phyloP scores from a whole-genome alignment of 2,888 invertebrate genomes.

The Eustalomyia histrio region DNA sequence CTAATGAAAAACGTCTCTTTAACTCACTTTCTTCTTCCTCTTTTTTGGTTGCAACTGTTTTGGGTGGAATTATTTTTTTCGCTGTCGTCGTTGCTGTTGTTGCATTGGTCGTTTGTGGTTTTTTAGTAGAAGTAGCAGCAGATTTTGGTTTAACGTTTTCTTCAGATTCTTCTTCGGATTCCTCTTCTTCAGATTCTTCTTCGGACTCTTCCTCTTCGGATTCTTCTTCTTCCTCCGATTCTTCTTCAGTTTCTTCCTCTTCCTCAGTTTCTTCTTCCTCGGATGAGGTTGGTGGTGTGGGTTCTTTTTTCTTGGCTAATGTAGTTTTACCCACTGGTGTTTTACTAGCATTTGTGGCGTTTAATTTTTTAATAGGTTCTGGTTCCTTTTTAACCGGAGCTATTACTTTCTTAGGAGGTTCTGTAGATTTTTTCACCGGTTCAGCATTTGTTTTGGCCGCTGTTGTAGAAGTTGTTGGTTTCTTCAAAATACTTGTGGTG shows the following conservation, averaged over 20 bases:
- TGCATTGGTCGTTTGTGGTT: conserved; percentile 55
- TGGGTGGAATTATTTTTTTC: conserved; percentile 66
- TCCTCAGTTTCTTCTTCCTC: conserved; percentile 66
- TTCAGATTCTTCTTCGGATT: conserved; percentile 66
- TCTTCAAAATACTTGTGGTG: conserved; percentile 57
- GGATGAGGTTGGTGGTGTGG: conserved; percentile 72
- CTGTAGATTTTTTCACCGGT: conserved; percentile 66
- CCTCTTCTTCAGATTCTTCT: conserved; percentile 68
- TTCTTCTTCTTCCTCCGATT: conserved; percentile 65
- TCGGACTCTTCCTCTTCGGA: conserved; percentile 60
- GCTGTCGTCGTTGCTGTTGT: conserved; percentile 61
- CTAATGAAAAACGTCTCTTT: conserved; percentile 76
- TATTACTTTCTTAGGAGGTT: conserved; percentile 63
- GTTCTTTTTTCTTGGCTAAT: conserved; percentile 74
- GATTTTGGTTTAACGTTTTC: conserved; percentile 68
- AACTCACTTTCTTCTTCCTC: conserved; percentile 77
- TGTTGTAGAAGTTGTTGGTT: conserved; percentile 56
- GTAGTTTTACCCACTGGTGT: conserved; percentile 34
- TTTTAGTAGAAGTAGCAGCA: conserved; percentile 48
- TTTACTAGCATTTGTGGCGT: conserved; percentile 30
- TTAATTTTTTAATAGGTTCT: conserved; percentile 28
- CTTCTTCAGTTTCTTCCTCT: conserved; percentile 70
- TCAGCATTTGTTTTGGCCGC: conserved; percentile 68
- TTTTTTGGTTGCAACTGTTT: conserved; percentile 69
- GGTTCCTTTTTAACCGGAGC: conserved; percentile 69